Evolutionary conservation across 2,113 vertebrate genomes (phyloP), one percentile per base, ranked within the genome.

Genomic region (Cricetomys ansorgei): DNA sequence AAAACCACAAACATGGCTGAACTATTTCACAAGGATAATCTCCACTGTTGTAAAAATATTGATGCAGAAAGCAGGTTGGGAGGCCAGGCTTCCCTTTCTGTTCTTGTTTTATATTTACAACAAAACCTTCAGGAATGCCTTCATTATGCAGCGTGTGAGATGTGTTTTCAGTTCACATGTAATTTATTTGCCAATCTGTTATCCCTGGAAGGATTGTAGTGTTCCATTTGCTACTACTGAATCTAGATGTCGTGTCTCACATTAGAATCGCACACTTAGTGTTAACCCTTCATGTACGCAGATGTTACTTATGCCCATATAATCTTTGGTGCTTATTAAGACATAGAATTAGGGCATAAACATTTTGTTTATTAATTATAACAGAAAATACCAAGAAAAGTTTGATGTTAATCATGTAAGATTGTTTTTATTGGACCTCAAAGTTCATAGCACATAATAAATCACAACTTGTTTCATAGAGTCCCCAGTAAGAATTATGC

Each of bases 121-220:
- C 6, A 53, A 93, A 96, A 76, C 40, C 34, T 93, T 88, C 19
- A 97, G 64, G 53, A 69, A 86, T 79, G 43, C 23, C 64, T 96
- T 89, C 45, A 83, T 57, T 88, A 27, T 73, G 43, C 4, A 88
- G 27, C 9, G 87, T 0, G 1, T 23, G 85, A 43, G 57, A 87
- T 92, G 91, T 91, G 23, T 90, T 92, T 95, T 90, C 45, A 67
- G 4, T 89, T 94, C 59, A 73, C 13, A 31, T 73, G 53, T 43
- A 76, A 85, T 81, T 92, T 72, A 48, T 67, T 75, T 95, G 48
- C 34, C 75, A 85, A 53, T 48, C 6, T 37, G 0, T 84, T 89
- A 73, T 65, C 45, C 16, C 13, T 77, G 40, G 29, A 91, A 88
- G 23, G 43, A 3, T 13, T 59, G 1, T 40, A 76, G 84, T 45